phyloP scores from a whole-genome alignment of 2,113 vertebrate species.

The Hiodon alosoides region DNA sequence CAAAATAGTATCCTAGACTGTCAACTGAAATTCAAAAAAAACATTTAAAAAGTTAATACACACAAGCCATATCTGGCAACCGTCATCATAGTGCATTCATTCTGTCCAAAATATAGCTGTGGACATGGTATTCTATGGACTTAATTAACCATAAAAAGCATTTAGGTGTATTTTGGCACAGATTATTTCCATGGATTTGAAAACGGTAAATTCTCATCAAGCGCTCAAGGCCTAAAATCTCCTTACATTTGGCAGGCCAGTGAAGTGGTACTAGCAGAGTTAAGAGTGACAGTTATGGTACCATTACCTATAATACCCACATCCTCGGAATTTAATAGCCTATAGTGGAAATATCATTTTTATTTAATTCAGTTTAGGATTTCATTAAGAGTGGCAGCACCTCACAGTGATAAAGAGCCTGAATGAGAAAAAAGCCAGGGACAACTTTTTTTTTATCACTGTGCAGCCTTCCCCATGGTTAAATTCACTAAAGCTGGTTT shows the following conservation, averaged over 20 bases:
- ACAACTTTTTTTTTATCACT: too few species aligned
- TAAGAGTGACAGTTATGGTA: conserved; percentile 72
- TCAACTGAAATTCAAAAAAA: conserved; percentile 7
- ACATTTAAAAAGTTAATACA: background rate
- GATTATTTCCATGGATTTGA: background rate
- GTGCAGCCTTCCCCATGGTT: too few species aligned
- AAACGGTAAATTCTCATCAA: background rate
- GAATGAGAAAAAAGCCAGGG: too few species aligned
- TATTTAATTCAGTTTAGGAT: conserved; percentile 66
- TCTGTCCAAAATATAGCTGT: background rate
- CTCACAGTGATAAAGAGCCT: conserved; percentile 39
- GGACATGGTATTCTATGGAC: background rate
- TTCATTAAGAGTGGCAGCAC: conserved; percentile 51
- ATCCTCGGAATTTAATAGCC: conserved; percentile 65
- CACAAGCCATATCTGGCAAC: background rate
- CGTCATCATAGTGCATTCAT: too few species aligned
- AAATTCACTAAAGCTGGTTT: too few species aligned
- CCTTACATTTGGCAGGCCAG: conserved; percentile 50
- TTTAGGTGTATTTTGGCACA: too few species aligned
- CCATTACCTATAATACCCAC: conserved; percentile 72
- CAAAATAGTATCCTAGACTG: conserved; percentile 9
- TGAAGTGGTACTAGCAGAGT: conserved; percentile 60
- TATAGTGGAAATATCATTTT: conserved; percentile 64
- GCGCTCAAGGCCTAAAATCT: background rate
- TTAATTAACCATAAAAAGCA: too few species aligned